Evolutionary conservation across 2,888 invertebrate genomes (phyloP).

Genomic region (Ephialtes manifestator): DNA sequence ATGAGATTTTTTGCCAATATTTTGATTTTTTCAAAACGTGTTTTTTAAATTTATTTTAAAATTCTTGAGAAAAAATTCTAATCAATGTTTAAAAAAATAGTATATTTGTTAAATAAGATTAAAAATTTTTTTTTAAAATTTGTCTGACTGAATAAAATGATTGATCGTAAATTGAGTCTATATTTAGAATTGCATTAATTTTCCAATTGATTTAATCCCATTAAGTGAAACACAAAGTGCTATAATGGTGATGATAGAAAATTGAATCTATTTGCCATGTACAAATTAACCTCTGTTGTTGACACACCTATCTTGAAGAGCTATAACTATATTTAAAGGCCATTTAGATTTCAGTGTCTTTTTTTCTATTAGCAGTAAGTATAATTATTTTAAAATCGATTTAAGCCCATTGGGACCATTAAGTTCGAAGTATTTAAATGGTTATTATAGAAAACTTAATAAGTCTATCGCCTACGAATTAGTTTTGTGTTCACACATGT

Average conservation of each 20-base stretch:
- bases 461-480: background rate
- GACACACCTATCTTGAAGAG: background rate
- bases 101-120: too few relatives aligned
- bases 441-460: background rate
- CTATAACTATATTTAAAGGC: background rate
- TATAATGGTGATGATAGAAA: background rate
- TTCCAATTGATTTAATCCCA: slow-evolving; percentile 1
- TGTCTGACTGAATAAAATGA: background rate
- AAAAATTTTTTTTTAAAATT: too few relatives aligned
- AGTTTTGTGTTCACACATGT: background rate
- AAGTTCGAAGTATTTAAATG: background rate
- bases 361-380: background rate
- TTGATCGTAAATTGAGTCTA: background rate
- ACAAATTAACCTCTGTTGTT: background rate
- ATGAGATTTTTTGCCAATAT: too few relatives aligned
- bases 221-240: background rate
- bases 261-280: background rate
- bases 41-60: too few relatives aligned
- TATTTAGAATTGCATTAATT: background rate
- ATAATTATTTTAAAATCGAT: slow-evolving; percentile 1
- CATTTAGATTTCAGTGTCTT: background rate
- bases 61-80: too few relatives aligned
- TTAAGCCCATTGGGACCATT: background rate
- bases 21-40: too few relatives aligned
- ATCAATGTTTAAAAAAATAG: too few relatives aligned